Evolutionary conservation across 2,797 vertebrate species (phyloP), one percentile per base, ranked within the genome.

Genomic region (Chromobotia macracanthus): DNA sequence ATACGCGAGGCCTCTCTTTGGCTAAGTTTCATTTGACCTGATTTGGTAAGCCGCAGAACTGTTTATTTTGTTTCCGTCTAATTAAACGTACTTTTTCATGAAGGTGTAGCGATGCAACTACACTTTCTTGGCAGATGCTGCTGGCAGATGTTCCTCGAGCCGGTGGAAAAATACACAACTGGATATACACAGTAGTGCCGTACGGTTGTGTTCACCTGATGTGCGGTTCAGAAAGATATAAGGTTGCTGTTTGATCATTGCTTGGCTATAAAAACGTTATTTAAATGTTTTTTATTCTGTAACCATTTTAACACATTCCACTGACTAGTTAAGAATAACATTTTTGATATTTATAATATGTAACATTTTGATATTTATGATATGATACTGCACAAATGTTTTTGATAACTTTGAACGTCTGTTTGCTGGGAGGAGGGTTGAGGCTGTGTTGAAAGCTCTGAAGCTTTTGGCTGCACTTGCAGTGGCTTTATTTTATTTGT

Each of bases 61-160:
- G 41, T 73, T 79, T 74, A 67, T 80, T 55, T 73, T 44, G 23
- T 58, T 66, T 68, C 70, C 63, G 48, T 74, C 51, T 18, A 67
- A 60, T 53, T 60, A 15, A 50, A n/a, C n/a, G n/a, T 60, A 80
- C 66, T 80, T 67, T 74, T 74, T 80, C 65, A n/a, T 13, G 64
- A 58, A 74, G 70, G 64, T 73, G 64, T 60, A 73, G 48, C 63
- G 66, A 74, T 28, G 44, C 46, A 41, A 21, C 46, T 28, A 64
- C 21, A 31, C 12, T 63, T 65, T 63, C 46, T 64, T 79, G 68
- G 58, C 77, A 63, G 76, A 41, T 63, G 58, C 31, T 63, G 19
- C 55, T 77, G 66, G 53, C 75, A 23, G 55, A 58, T 61, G 69
- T 25, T 63, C 12, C 67, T 21, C 69, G 25, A 48, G 64, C 56